These are phyloP conservation scores for Stylophora pistillata DNA, from an alignment of 64 coral and sea anemone species.

Conservation along the genomic window DNA sequence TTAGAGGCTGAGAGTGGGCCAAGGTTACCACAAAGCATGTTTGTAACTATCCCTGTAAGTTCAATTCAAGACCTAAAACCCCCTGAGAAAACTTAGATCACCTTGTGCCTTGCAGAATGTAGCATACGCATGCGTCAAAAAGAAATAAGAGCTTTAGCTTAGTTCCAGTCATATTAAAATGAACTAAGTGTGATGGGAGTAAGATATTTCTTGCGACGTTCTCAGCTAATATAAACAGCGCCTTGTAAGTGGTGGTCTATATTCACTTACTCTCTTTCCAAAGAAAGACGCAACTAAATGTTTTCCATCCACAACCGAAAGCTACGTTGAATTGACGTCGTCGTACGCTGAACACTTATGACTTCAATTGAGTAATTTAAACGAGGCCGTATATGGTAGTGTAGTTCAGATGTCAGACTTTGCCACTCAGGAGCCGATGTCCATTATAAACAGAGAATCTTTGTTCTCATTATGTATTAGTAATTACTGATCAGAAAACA, in stretches of 20 bases:
- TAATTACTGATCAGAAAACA: conserved; percentile 40
- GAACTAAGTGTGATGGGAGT: not conserved
- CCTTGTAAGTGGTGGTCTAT: not conserved
- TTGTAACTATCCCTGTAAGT: not conserved
- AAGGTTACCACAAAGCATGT: not conserved
- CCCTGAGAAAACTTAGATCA: not conserved
- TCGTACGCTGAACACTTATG: not conserved
- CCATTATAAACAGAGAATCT: conserved; percentile 16
- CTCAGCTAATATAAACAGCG: not conserved
- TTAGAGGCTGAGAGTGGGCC: not conserved
- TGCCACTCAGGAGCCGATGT: not conserved
- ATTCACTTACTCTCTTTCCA: not conserved
- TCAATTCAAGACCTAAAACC: not conserved
- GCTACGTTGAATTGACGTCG: not conserved
- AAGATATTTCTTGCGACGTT: not conserved
- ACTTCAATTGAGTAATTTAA: not conserved
- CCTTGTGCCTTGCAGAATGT: not conserved
- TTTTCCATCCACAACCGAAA: not conserved
- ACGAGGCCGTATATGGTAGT: not conserved
- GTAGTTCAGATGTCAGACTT: conserved; percentile 27
- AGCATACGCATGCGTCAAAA: conserved; percentile 11
- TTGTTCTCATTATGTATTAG: conserved; percentile 36
- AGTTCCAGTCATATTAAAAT: not conserved
- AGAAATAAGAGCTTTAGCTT: not conserved
- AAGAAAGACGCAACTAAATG: not conserved